A percentile compares a stretch with the other conserved stretches of the same genome.
Evolutionary conservation across 35 echinoderm and acorn worm genomes (phyloP).

Genomic region (Anneissia japonica): DNA sequence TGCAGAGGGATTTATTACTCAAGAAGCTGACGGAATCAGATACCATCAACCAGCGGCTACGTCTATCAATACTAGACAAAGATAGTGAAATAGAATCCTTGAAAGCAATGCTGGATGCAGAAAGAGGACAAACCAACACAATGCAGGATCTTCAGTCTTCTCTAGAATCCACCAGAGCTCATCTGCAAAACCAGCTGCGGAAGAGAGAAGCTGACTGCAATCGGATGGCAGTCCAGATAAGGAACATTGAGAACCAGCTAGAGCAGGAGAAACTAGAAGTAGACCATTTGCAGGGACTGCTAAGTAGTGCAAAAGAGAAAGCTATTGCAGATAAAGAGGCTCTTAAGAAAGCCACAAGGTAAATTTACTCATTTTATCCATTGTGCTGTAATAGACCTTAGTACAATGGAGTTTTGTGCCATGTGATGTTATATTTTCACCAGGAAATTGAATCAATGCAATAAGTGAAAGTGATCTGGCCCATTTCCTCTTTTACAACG

Average conservation of each 20-base stretch:
- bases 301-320: conserved; percentile 80
- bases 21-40: conserved; percentile 92
- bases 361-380: too few species aligned
- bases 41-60: conserved; percentile 57
- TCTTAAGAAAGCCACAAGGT: conserved; percentile 95
- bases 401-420: too few species aligned
- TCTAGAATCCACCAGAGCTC: conserved; percentile 71
- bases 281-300: conserved; percentile 64
- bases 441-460: too few species aligned
- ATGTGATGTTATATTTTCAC: too few species aligned
- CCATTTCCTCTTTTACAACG: too few species aligned
- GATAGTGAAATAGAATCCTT: conserved; percentile 34
- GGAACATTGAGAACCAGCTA: conserved; percentile 76
- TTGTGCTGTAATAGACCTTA: too few species aligned
- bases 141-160: conserved; percentile 73
- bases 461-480: too few species aligned
- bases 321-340: conserved; percentile 82
- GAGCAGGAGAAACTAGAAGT: conserved; percentile 82
- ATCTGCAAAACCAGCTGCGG: conserved; percentile 90
- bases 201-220: conserved; percentile 94
- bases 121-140: conserved; percentile 55
- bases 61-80: conserved; percentile 48
- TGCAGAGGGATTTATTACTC: conserved; percentile 82
- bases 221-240: conserved; percentile 93
- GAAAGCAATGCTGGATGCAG: conserved; percentile 47